These are phyloP conservation scores for Cylas formicarius DNA, from an alignment of 1,140 invertebrate species.

Conservation along the genomic window DNA sequence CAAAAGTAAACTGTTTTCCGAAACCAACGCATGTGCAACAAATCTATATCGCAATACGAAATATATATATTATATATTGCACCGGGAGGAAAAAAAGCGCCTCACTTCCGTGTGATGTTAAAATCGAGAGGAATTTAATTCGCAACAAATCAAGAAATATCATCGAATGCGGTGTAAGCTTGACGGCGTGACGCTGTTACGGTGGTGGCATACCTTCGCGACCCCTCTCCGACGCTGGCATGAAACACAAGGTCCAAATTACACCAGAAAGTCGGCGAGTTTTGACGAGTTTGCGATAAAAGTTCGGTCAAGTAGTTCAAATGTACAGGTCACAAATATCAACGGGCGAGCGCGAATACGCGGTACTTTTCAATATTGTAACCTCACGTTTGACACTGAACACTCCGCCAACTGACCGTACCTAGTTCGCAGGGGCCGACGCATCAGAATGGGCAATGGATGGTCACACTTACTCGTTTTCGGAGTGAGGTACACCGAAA, in stretches of 20 bases:
- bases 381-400: too few relatives aligned
- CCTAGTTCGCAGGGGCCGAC: too few relatives aligned
- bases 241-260: constrained; percentile 45
- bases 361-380: too few relatives aligned
- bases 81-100: background rate
- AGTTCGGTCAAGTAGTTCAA: too few relatives aligned
- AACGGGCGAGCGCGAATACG: too few relatives aligned
- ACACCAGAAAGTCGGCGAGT: constrained; percentile 27
- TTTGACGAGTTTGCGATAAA: constrained; percentile 8
- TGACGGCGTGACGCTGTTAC: constrained; percentile 29
- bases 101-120: background rate
- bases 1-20: constrained; percentile 22
- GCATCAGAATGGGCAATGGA: constrained; percentile 8
- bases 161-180: constrained; percentile 1
- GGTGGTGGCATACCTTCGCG: constrained; percentile 46
- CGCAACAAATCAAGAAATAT: background rate
- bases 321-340: too few relatives aligned
- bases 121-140: background rate
- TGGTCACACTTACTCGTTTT: constrained; percentile 78
- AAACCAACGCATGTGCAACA: background rate
- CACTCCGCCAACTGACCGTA: too few relatives aligned
- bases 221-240: constrained; percentile 49
- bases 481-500: constrained; percentile 95
- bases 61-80: background rate
- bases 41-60: background rate